Evolutionary conservation across 1,140 invertebrate species (phyloP).

Genomic region (Hylaeus anthracinus): DNA sequence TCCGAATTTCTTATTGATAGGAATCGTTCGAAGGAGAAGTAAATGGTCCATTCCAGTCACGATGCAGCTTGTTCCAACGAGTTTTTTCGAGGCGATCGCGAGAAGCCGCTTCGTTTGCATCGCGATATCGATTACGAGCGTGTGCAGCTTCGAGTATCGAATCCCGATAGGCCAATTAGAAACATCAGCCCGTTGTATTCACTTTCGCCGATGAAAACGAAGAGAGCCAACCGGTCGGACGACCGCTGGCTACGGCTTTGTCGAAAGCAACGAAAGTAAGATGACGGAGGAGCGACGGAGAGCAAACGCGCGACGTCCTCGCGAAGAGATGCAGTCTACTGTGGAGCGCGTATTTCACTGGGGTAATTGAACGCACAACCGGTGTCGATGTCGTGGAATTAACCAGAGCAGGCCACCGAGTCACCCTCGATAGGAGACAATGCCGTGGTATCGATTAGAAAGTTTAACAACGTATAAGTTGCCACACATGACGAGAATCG

Average conservation of each 20-base stretch:
- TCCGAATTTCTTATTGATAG: neutral
- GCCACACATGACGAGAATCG: neutral
- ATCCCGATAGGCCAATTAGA: slow-evolving; percentile 66
- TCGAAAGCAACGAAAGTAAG: slow-evolving; percentile 49
- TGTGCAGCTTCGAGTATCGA: slow-evolving; percentile 16
- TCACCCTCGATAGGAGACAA: slow-evolving; percentile 31
- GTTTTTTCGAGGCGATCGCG: neutral
- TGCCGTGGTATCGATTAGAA: slow-evolving; percentile 53
- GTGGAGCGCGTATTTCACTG: slow-evolving; percentile 16
- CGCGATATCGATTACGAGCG: slow-evolving; percentile 35
- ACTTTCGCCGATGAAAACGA: slow-evolving; percentile 79
- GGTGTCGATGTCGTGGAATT: neutral
- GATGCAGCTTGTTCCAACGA: neutral
- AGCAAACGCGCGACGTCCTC: no score
- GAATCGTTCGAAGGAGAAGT: neutral
- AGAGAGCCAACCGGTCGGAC: slow-evolving; percentile 31
- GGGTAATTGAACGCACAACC: slow-evolving; percentile 40
- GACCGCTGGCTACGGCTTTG: neutral
- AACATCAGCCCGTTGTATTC: slow-evolving; percentile 75
- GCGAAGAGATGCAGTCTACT: neutral
- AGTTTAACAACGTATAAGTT: slow-evolving; percentile 18
- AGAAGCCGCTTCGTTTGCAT: neutral
- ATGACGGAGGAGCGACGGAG: neutral
- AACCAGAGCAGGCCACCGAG: slow-evolving; percentile 24
- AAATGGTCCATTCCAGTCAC: neutral